phyloP scores from a whole-genome alignment of 2,113 vertebrate genomes.

The Tautogolabrus adspersus region DNA sequence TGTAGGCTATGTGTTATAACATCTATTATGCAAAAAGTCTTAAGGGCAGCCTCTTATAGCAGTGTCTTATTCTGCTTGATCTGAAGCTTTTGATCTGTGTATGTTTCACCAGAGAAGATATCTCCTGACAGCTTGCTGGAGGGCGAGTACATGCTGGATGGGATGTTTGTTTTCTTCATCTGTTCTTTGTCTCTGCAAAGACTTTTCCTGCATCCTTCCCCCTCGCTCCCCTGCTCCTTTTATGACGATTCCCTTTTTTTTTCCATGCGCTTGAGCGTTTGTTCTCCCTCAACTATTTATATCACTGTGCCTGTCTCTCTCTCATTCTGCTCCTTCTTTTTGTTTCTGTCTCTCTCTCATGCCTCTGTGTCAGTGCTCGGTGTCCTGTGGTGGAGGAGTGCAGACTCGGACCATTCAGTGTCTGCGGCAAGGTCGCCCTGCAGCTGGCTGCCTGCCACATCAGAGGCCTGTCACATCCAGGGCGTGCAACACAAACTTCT shows the following conservation, averaged over 20 bases:
- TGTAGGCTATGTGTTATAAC: constrained; percentile 56
- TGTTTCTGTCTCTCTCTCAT: constrained; percentile 8
- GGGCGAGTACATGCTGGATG: constrained; percentile 56
- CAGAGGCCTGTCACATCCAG: constrained; percentile 89
- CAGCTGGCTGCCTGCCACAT: constrained; percentile 86
- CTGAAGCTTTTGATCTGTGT: constrained; percentile 54
- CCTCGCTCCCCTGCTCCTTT: constrained; percentile 37
- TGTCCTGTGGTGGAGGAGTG: constrained; percentile 95
- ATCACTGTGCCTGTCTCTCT: constrained; percentile 17
- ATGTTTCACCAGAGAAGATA: constrained; percentile 63
- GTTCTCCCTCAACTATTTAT: constrained; percentile 34
- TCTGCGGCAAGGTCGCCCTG: constrained; percentile 88
- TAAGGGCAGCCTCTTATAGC: constrained; percentile 60
- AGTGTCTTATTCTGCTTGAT: constrained; percentile 67
- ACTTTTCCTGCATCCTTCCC: constrained; percentile 32
- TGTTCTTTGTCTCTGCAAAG: constrained; percentile 54
- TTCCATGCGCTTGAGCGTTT: constrained; percentile 3
- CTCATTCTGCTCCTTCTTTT: constrained; percentile 17
- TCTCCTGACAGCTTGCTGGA: constrained; percentile 64
- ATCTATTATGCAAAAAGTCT: constrained; percentile 70
- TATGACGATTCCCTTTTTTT: constrained; percentile 32
- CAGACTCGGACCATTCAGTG: constrained; percentile 92
- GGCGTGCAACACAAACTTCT: constrained; percentile 97
- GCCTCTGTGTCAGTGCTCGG: constrained; percentile 88
- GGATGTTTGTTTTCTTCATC: constrained; percentile 69